Conservation (phyloP, 2,113 vertebrate genomes). For the Hippocampus barbouri region DNA sequence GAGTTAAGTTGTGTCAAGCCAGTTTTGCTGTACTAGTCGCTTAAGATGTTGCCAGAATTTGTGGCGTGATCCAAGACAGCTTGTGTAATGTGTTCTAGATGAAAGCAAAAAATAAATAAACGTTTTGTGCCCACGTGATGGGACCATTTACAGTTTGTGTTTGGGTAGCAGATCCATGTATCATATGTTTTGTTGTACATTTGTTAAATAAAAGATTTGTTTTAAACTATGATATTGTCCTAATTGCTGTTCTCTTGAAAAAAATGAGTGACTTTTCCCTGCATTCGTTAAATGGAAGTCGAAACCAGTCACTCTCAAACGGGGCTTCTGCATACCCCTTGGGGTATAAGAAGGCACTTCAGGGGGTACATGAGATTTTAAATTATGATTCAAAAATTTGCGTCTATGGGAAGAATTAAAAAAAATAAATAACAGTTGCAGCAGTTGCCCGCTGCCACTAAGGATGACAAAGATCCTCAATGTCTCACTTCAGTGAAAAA, state of each 20-base stretch:
- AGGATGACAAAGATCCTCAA: no score
- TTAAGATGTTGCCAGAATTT: constrained; percentile 27
- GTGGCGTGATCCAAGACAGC: constrained; percentile 18
- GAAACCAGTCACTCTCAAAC: no score
- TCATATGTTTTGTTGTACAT: constrained; percentile 60
- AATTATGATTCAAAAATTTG: no score
- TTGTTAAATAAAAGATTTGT: constrained; percentile 69
- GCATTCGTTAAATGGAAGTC: no score
- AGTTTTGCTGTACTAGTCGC: constrained; percentile 20
- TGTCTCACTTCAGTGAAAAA: no score
- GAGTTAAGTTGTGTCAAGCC: neutral
- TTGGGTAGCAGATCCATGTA: constrained; percentile 40
- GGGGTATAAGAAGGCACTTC: no score
- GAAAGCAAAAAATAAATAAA: constrained; percentile 18
- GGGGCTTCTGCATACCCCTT: no score
- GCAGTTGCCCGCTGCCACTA: no score
- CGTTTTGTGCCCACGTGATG: constrained; percentile 46
- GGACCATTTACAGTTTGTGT: constrained; percentile 41
- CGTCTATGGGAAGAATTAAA: no score
- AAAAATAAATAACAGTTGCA: no score
- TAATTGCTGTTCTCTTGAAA: neutral
- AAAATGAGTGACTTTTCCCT: no score
- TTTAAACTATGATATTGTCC: constrained; percentile 22
- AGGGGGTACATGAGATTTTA: no score
- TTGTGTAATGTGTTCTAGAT: constrained; percentile 38